Base-by-base conservation (phyloP, 2,888 invertebrate genomes). In the Autographa pulchrina region DNA sequence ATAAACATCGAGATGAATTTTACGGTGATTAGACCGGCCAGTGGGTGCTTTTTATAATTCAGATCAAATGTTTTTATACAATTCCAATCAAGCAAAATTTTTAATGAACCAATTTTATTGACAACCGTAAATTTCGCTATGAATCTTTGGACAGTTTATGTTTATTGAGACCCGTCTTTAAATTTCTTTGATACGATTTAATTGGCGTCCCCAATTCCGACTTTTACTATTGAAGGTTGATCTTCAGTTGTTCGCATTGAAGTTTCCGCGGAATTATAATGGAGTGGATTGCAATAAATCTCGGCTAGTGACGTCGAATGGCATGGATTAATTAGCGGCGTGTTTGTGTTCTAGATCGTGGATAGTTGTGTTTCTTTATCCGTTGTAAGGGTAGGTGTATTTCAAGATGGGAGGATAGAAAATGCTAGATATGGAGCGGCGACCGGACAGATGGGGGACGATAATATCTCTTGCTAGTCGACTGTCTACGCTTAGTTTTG, bases 101-200 rank as follows among this genome's bases (percentile, higher is more conserved):
- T 89, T 93, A 92, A 93, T 91, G 89, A 92, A 90, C 88, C 86
- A 82, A 86, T 90, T 88, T 92, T 91, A 91, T 91, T 91, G 90
- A 92, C 91, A 91, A 92, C 90, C 90, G 91, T 93, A 91, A 92
- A 92, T 88, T 89, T 89, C 79, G 85, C 89, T 88, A 89, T 90
- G 84, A 86, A 87, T 83, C 84, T 91, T 86, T 88, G 88, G 88
- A 88, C 88, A 90, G 86, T 91, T 91, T 89, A 91, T 88, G 86
- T 91, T 91, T 91, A 92, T 91, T 85, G 82, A 83, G 68, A 80
- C 80, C 72, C 67, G 85, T 86, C 83, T 87, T 80, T 76, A 72
- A 77, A 77, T 80, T 82, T 84, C 82, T 79, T 79, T 83, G 86
- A 86, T 86, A 81, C 73, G 80, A 83, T 85, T 89, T 90, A 89